Percentiles rank a stretch among this genome's conserved stretches.
Conservation (phyloP, 2,888 invertebrate species). For the Drosophila mimica region DNA sequence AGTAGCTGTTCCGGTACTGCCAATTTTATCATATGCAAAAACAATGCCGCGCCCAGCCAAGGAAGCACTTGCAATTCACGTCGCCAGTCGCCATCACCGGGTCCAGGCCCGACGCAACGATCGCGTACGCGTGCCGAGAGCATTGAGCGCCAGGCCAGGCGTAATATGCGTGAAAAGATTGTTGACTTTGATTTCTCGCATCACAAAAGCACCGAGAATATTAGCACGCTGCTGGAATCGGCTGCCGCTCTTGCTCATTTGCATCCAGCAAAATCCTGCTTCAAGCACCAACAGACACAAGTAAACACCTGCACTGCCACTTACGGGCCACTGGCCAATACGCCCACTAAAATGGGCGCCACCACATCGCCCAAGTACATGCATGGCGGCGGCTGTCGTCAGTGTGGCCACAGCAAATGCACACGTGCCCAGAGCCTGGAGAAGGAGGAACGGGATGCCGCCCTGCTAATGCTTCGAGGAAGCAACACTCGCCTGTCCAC, state of each 20-base stretch:
- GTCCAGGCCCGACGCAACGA: slow-evolving; percentile 65
- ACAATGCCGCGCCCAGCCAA: slow-evolving; percentile 52
- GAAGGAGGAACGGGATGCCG: slow-evolving; percentile 74
- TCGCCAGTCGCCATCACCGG: slow-evolving; percentile 80
- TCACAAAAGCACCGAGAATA: slow-evolving; percentile 84
- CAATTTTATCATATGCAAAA: slow-evolving; percentile 79
- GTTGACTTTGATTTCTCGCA: slow-evolving; percentile 86
- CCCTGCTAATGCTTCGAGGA: slow-evolving; percentile 50
- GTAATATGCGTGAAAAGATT: slow-evolving; percentile 83
- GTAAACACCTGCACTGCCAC: slow-evolving; percentile 65
- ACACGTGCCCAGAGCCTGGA: slow-evolving; percentile 83
- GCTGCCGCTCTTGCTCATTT: slow-evolving; percentile 48
- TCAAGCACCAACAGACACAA: slow-evolving; percentile 83
- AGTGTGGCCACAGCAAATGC: slow-evolving; percentile 84
- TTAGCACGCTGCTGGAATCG: slow-evolving; percentile 69
- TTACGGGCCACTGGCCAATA: slow-evolving; percentile 33
- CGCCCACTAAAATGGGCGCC: slow-evolving; percentile 39
- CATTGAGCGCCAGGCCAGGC: slow-evolving; percentile 80
- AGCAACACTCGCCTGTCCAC: slow-evolving; percentile 60
- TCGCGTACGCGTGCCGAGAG: slow-evolving; percentile 82
- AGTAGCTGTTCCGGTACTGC: slow-evolving; percentile 80
- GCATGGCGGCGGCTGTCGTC: slow-evolving; percentile 78
- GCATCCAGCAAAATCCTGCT: slow-evolving; percentile 83
- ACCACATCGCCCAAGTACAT: slow-evolving; percentile 71
- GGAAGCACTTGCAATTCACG: slow-evolving; percentile 70